Conservation (phyloP, 64 coral and sea anemone species). For the Montipora cactus region DNA sequence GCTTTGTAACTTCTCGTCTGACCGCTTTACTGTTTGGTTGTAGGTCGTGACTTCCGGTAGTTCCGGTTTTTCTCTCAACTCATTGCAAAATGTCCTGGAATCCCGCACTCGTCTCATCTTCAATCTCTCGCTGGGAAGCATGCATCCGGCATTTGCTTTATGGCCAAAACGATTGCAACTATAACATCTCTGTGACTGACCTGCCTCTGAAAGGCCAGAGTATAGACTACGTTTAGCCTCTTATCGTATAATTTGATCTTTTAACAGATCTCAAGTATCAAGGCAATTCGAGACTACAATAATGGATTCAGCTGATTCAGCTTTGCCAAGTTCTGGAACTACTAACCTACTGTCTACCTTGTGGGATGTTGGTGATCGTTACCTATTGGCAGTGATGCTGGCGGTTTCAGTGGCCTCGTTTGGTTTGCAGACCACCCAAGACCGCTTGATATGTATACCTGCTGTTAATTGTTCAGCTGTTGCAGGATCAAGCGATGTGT, state of each 20-base stretch:
- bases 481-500: neutral
- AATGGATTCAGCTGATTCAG: neutral
- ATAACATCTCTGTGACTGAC: neutral
- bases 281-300: no score
- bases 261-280: no score
- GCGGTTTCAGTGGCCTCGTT: neutral
- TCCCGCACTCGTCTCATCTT: neutral
- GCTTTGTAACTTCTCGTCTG: neutral
- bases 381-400: conserved; percentile 11
- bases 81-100: neutral
- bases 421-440: conserved; percentile 30
- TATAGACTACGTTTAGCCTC: no score
- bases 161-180: conserved; percentile 20
- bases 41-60: neutral
- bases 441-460: conserved; percentile 28
- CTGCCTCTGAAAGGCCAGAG: no score
- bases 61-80: conserved; percentile 16
- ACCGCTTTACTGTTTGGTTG: neutral
- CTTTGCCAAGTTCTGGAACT: neutral
- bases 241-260: no score
- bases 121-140: conserved; percentile 15
- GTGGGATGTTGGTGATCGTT: conserved; percentile 34
- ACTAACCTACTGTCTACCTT: conserved; percentile 16
- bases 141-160: neutral
- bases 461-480: conserved; percentile 14